Conservation (phyloP, 2,113 vertebrate genomes). For the Alligator mississippiensis region DNA sequence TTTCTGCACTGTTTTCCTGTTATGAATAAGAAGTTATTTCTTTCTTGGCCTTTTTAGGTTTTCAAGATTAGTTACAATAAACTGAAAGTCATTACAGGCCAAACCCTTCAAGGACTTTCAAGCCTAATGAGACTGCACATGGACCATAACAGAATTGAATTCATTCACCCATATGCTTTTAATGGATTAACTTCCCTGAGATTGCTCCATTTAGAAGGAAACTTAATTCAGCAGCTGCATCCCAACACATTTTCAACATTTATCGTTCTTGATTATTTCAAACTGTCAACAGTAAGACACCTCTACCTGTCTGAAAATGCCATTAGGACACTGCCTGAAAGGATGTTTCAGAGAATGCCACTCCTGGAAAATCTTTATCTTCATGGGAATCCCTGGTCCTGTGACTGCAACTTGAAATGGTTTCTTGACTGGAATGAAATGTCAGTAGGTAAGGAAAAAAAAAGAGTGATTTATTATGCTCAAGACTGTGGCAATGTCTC, state of each 20-base stretch:
- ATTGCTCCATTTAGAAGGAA: conserved; percentile 91
- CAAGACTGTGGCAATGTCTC: not conserved
- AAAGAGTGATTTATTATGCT: not conserved
- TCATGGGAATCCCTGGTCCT: conserved; percentile 92
- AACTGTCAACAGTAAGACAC: conserved; percentile 87
- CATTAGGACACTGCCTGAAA: conserved; percentile 77
- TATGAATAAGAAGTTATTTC: not conserved
- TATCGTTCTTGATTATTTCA: conserved; percentile 81
- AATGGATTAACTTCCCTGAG: conserved; percentile 86
- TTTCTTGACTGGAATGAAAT: conserved; percentile 81
- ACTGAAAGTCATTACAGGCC: conserved; percentile 78
- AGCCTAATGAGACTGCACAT: conserved; percentile 85
- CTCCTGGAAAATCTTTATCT: conserved; percentile 90
- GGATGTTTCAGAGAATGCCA: conserved; percentile 78
- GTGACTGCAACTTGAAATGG: conserved; percentile 88
- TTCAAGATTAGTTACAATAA: conserved; percentile 96
- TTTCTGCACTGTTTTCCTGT: not conserved
- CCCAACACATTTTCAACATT: conserved; percentile 88
- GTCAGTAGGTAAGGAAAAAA: conserved; percentile 79
- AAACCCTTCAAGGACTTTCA: conserved; percentile 84
- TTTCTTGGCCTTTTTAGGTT: conserved; percentile 75
- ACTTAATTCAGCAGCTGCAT: conserved; percentile 88
- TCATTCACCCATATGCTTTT: conserved; percentile 90
- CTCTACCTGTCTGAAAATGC: conserved; percentile 90
- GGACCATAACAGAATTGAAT: conserved; percentile 92